Evolutionary conservation across 2,888 invertebrate genomes (phyloP), one percentile per base, ranked within the genome.

Genomic region (Diplazon laetatorius): DNA sequence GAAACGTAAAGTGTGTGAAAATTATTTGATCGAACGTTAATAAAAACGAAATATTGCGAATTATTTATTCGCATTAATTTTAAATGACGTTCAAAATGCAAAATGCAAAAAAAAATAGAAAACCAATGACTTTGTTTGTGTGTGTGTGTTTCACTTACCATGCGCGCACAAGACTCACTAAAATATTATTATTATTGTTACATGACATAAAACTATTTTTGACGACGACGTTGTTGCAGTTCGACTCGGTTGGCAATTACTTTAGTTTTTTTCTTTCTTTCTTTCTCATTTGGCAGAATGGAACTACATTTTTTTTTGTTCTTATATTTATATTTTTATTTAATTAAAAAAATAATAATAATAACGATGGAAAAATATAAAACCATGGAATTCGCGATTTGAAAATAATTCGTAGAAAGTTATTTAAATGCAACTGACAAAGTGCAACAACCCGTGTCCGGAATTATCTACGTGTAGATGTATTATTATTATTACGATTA

Each of bases 121-220:
- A 46, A 48, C 16, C 60, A 60, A 52, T 14, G 50, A 62, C 30
- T 39, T 14, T 30, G 44, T n/a, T n/a, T n/a, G n/a, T n/a, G 46
- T 16, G 35, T 25, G 1, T 44, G 87, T 89, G 89, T 89, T n/a
- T 85, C 88, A 88, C 82, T 89, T 88, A 88, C 78, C 80, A 83
- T 85, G 84, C 84, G 86, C 84, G 83, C 88, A 89, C 88, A 89
- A 85, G 85, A 87, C 86, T 88, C 82, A 83, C 87, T 88, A 88
- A 80, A 86, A 87, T 78, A 78, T n/a, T 78, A 77, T 77, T 68
- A 77, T 77, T 57, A 79, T 78, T 78, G 74, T 87, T 87, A 87
- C 84, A 83, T 85, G 86, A 85, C 86, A 88, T 87, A 87, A 87
- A 85, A 85, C 86, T 88, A 87, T 85, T 52, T n/a, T 2, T 30